Evolutionary conservation across 2,113 vertebrate species (phyloP), one percentile per base, ranked within the genome.

Genomic region (Paraplagusia blochii): DNA sequence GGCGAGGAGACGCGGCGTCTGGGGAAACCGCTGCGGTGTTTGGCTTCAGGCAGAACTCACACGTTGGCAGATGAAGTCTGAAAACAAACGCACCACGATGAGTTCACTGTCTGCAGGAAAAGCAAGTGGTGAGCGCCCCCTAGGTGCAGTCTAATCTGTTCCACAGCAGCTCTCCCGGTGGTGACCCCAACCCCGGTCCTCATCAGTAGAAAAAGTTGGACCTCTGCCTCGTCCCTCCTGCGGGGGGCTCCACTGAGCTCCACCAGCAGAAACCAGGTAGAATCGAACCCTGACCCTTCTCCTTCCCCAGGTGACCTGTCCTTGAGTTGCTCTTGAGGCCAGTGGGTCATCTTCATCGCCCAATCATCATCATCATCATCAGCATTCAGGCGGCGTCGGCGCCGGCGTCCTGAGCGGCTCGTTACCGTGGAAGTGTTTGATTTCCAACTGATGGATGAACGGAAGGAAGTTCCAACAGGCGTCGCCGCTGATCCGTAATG

Each of bases 361-460:
- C n/a, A n/a, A n/a, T n/a, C n/a, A 54, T 55, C 76, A 82, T 88
- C 85, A 76, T 69, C 77, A 72, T 74, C 76, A 63, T 46, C 40
- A 50, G 61, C 50, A 56, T 76, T 12, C 71, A 49, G 18, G 69
- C 53, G 1, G 5, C 43, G 33, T 33, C 15, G 13, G 14, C 64
- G 15, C 63, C 66, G 48, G 70, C 67, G 46, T 55, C 60, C 50
- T 58, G 51, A 70, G 53, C 35, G 29, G 69, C 68, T 68, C 35
- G 80, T 76, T 66, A 79, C 77, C 83, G 74, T 88, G 89, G 87
- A 90, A 90, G 87, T 85, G 53, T 84, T 91, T 89, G 88, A 91
- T 89, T 88, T 90, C 88, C 87, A 90, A 90, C 88, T 84, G 82
- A 83, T 88, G 76, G 83, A 90, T 90, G 89, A 89, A 87, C 87